phyloP scores from a whole-genome alignment of 2,113 vertebrate genomes.

The Rhizomys pruinosus region DNA sequence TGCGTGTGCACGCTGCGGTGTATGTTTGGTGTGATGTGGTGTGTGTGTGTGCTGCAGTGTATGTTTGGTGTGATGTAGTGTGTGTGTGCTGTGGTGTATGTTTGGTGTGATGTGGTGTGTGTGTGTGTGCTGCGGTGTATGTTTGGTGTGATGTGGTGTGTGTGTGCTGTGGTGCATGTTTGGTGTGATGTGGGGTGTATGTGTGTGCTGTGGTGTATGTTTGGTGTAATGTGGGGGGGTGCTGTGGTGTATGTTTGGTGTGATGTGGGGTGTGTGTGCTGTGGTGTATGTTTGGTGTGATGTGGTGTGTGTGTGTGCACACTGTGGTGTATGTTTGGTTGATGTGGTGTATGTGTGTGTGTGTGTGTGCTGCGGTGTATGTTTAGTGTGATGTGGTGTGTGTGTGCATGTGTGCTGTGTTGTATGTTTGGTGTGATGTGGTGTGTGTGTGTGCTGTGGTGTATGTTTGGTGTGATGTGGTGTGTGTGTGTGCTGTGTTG shows the following conservation, averaged over 20 bases:
- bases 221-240: not conserved
- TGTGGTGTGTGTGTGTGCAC: not conserved
- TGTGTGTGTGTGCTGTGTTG: not conserved
- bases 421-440: too few species aligned
- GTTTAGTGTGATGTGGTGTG: not conserved
- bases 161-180: not conserved
- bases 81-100: too few species aligned
- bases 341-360: not conserved
- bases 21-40: too few species aligned
- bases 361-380: not conserved
- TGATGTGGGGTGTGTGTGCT: too few species aligned
- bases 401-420: too few species aligned
- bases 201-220: too few species aligned
- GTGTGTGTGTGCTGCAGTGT: too few species aligned
- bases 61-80: not conserved
- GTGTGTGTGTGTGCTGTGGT: not conserved
- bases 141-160: not conserved
- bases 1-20: not conserved
- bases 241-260: too few species aligned
- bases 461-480: not conserved
- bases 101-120: not conserved
- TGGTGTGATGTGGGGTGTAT: too few species aligned
- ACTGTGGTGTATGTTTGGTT: not conserved
- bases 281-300: too few species aligned
- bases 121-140: not conserved